Evolutionary conservation across 1,140 invertebrate species (phyloP).

Genomic region (Philotrypesis tridentata): DNA sequence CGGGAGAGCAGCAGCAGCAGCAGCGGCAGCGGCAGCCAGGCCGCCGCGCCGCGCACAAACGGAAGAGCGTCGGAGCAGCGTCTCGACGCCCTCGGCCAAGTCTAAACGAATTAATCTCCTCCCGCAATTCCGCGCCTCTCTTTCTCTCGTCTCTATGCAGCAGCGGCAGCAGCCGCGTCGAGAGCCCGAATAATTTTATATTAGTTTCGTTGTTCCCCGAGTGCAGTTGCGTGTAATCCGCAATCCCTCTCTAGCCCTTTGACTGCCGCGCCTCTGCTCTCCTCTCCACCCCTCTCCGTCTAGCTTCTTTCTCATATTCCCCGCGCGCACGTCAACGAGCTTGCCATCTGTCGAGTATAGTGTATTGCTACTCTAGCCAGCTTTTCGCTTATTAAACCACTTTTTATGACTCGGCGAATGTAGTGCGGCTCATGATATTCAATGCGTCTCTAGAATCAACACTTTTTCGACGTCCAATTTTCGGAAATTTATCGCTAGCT

Average conservation of each 20-base stretch:
- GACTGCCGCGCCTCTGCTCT: not conserved
- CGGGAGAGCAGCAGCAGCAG: conserved; percentile 47
- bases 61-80: conserved; percentile 54
- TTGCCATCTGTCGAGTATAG: not conserved
- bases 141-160: not conserved
- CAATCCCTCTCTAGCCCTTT: not conserved
- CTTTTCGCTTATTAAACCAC: conserved; percentile 6
- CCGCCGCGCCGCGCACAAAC: conserved; percentile 47
- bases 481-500: too few relatives aligned
- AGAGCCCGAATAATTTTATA: conserved; percentile 46
- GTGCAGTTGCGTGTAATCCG: conserved; percentile 13
- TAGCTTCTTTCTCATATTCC: not conserved
- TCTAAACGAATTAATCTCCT: conserved; percentile 64
- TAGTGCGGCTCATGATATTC: too few relatives aligned
- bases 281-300: too few relatives aligned
- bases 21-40: not conserved
- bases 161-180: not conserved
- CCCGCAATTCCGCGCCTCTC: conserved; percentile 27
- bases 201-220: conserved; percentile 40
- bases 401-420: not conserved
- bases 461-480: too few relatives aligned
- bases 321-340: too few relatives aligned
- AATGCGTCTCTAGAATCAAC: too few relatives aligned
- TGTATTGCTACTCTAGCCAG: not conserved
- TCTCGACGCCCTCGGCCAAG: conserved; percentile 58